These are phyloP conservation scores for Argyresthia albistria DNA, from an alignment of 2,888 invertebrate species.

Conservation along the genomic window DNA sequence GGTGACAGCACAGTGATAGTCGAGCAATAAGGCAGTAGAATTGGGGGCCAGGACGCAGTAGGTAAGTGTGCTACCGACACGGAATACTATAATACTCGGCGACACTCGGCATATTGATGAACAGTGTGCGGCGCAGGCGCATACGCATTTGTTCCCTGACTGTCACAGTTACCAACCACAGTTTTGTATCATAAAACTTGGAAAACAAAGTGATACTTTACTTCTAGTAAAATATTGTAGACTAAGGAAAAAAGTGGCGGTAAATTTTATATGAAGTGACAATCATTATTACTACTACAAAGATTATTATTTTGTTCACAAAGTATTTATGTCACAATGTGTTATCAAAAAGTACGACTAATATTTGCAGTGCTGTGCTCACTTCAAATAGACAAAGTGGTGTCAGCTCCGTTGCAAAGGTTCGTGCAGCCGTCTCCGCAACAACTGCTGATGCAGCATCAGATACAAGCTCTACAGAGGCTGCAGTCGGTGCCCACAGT, in stretches of 20 bases:
- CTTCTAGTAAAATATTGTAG: too few species aligned
- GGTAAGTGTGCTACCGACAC: constrained; percentile 33
- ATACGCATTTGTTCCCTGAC: constrained; percentile 13
- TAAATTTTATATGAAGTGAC: too few species aligned
- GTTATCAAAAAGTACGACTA: too few species aligned
- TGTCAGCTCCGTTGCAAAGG: constrained; percentile 8
- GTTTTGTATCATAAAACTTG: too few species aligned
- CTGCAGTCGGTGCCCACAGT: not conserved
- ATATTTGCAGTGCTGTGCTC: too few species aligned
- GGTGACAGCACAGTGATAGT: constrained; percentile 48
- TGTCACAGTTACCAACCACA: constrained; percentile 1
- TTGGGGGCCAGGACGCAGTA: constrained; percentile 23
- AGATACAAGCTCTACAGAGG: constrained; percentile 23
- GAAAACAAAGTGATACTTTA: too few species aligned
- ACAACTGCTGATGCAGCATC: constrained; percentile 19
- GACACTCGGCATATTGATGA: constrained; percentile 47
- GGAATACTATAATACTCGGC: too few species aligned
- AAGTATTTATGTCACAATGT: too few species aligned
- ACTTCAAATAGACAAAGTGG: too few species aligned
- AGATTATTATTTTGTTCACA: too few species aligned
- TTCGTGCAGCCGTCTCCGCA: constrained; percentile 22
- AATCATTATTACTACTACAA: too few species aligned
- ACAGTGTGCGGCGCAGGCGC: constrained; percentile 8
- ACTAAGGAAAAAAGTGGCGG: too few species aligned
- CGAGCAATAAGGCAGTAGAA: constrained; percentile 15